These are phyloP conservation scores for Hemicordylus capensis DNA, from an alignment of 2,113 vertebrate genomes.

Conservation along the genomic window DNA sequence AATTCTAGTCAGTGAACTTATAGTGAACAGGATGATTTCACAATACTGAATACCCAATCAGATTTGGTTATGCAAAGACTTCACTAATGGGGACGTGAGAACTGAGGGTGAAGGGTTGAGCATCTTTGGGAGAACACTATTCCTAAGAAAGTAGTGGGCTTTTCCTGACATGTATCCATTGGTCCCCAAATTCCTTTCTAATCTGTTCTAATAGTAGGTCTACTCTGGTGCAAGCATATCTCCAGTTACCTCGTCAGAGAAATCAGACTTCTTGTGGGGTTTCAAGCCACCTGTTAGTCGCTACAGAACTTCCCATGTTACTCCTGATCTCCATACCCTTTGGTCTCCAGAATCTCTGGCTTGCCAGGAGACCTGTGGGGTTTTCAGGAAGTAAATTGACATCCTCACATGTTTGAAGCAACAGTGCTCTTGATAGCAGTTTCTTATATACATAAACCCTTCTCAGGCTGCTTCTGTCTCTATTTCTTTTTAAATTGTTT, in stretches of 20 bases:
- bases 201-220: background rate
- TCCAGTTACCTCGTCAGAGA: too few species aligned
- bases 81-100: background rate
- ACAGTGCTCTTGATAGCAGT: background rate
- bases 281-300: background rate
- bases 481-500: conserved; percentile 17
- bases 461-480: background rate
- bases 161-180: background rate
- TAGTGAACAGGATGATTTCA: background rate
- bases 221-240: background rate
- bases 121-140: background rate
- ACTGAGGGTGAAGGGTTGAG: background rate
- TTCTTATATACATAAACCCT: background rate
- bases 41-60: background rate
- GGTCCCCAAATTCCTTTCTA: background rate
- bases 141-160: background rate
- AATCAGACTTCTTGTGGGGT: background rate
- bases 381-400: background rate
- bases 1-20: too few species aligned
- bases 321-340: background rate
- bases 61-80: background rate
- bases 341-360: background rate
- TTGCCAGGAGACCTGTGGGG: background rate
- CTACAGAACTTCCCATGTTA: background rate
- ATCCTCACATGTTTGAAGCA: background rate